These are phyloP conservation scores for Sciurus niger DNA, from an alignment of 2,113 vertebrate genomes.

Conservation along the genomic window DNA sequence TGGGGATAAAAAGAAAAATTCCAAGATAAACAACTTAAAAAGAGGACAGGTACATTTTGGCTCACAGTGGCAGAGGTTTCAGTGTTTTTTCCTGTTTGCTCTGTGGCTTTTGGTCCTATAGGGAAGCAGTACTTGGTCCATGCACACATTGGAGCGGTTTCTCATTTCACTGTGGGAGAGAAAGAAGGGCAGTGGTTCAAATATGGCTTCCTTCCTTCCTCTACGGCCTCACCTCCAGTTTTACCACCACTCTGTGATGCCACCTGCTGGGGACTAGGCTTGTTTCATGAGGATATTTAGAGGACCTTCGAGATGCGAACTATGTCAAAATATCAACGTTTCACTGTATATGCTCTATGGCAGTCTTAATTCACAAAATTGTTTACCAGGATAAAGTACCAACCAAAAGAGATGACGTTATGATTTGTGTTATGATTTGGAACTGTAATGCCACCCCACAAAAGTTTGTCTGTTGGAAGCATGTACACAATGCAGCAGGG, in stretches of 20 bases:
- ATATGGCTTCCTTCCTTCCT: not conserved
- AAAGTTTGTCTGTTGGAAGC: no score
- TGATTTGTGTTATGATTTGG: no score
- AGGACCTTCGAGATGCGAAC: not conserved
- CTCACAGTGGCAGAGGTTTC: not conserved
- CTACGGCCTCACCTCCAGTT: not conserved
- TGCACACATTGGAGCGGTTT: no score
- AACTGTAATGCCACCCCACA: no score
- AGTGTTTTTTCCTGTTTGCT: no score
- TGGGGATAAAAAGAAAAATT: not conserved
- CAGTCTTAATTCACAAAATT: not conserved
- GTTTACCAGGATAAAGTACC: not conserved
- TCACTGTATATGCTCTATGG: not conserved
- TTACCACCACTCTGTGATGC: no score
- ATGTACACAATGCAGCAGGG: no score
- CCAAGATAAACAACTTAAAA: not conserved
- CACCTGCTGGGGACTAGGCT: no score
- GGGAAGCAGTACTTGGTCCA: not conserved
- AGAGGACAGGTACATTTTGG: not conserved
- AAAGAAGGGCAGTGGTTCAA: rapidly evolving
- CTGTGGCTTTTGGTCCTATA: rapidly evolving
- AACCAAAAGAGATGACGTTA: not conserved
- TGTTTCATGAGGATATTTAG: rapidly evolving
- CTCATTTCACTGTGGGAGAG: no score
- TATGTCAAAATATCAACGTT: not conserved